Evolutionary conservation across 2,797 vertebrate species (phyloP), one percentile per base, ranked within the genome.

Genomic region (Manis crassicaudata): DNA sequence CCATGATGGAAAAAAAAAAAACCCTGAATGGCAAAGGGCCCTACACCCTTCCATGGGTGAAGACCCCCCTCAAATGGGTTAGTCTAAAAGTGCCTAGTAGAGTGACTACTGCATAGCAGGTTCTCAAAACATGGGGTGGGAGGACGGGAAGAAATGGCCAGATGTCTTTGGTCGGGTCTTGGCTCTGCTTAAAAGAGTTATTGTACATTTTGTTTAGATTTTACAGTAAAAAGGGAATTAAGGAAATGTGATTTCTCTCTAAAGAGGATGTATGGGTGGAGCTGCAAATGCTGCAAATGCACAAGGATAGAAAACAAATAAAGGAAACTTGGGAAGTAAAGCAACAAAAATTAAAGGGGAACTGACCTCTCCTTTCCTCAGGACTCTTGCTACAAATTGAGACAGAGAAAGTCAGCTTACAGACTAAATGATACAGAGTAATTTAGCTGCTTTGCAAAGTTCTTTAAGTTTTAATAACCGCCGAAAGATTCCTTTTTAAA

Each of bases 401-500:
- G 80, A 84, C 1, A 7, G 80, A 85, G 80, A 89, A 90, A 77
- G 35, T 16, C 77, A 85, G 68, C 87, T 54, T 81, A 82, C 52
- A 88, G 94, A 88, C 79, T 79, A 87, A 96, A 93, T 40, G 80
- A 67, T 46, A 62, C 58, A 77, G 76, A 93, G 84, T 90, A 89
- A 97, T 97, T 95, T 76, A 90, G 95, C 81, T 63, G 73, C 91
- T 97, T 96, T 93, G 93, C 92, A 52, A 96, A 97, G 93, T 96
- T 94, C 96, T 97, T 98, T 93, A 97, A 93, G 93, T 97, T 97
- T 98, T 97, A 96, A 98, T 97, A 97, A 90, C 68, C 65, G 92
- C 80, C 95, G 93, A 97, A 85, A 72, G 76, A 95, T 54, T 76
- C 72, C 73, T 73, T 95, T 97, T 93, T 96, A 92, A 96, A 97